These are phyloP conservation scores for Eleginops maclovinus DNA, from an alignment of 2,113 vertebrate species.

Conservation along the genomic window DNA sequence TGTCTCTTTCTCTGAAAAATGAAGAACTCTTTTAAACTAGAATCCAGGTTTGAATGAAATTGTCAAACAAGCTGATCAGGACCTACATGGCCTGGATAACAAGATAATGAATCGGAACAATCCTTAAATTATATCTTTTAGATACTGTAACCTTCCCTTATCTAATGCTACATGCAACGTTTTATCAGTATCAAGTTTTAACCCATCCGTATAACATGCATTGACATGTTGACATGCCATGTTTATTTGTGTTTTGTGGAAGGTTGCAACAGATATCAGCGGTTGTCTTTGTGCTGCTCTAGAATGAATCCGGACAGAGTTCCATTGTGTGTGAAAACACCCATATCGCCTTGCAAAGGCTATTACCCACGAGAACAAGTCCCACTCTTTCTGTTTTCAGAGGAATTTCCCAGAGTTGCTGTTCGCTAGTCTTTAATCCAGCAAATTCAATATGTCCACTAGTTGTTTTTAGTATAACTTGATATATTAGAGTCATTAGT, in stretches of 20 bases:
- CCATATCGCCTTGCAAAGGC: conserved; percentile 25
- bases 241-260: conserved; percentile 23
- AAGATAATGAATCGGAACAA: background rate
- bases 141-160: no score
- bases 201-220: background rate
- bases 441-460: conserved; percentile 49
- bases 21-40: no score
- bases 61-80: no score
- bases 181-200: background rate
- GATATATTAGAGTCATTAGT: conserved; percentile 31
- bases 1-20: no score
- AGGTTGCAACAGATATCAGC: conserved; percentile 33
- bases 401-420: conserved; percentile 23
- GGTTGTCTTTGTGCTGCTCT: conserved; percentile 46
- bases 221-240: conserved; percentile 36
- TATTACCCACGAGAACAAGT: conserved; percentile 49
- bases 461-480: conserved; percentile 48
- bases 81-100: no score
- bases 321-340: conserved; percentile 62
- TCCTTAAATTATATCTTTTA: background rate
- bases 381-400: conserved; percentile 32
- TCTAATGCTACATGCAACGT: no score
- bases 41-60: no score
- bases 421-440: conserved; percentile 38
- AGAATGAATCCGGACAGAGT: conserved; percentile 52